Evolutionary conservation across 1,140 invertebrate genomes (phyloP), one percentile per base, ranked within the genome.

Genomic region (Lepidurus packardi): DNA sequence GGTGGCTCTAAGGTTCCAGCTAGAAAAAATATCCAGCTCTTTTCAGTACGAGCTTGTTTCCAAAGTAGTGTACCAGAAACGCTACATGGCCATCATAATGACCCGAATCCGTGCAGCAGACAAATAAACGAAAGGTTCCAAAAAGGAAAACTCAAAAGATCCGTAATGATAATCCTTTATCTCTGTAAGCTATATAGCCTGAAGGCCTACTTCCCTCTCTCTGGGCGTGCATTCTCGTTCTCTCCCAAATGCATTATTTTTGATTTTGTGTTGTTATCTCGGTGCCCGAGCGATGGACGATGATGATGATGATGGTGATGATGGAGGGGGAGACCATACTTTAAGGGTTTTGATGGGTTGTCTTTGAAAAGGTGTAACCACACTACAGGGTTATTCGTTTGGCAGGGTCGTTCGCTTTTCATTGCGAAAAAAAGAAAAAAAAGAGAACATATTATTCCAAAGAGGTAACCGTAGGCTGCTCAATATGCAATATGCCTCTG

Each of bases 301-400:
- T 21, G 13, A 16, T 13, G 53, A 21, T 13, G 53, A 65, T 65
- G 53, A 65, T 65, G 53, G 16, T 47, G 45, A 65, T 65, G 53
- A 65, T 21, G 53, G 34, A 65, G 16, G 53, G 53, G 53, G 53
- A 5, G 16, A 65, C n/a, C 53, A 16, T 65, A 65, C 53, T 65
- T 65, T 65, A 65, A 34, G 53, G 53, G 53, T 65, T 65, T 65
- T 21, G 53, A 65, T 65, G 53, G 53, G 53, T 65, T 65, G 53
- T 65, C 53, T 65, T 65, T 65, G 53, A 65, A 65, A 65, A 65
- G 53, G 53, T 65, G 53, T 65, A 65, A 65, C 53, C 53, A 65
- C 53, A 65, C 53, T 65, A 65, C 53, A 65, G 53, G 6, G 21
- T 21, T 13, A 21, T 65, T 65, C 53, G 53, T 21, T 65, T 65